Conservation (phyloP, 2,113 vertebrate genomes). For the Bubo blakistoni region DNA sequence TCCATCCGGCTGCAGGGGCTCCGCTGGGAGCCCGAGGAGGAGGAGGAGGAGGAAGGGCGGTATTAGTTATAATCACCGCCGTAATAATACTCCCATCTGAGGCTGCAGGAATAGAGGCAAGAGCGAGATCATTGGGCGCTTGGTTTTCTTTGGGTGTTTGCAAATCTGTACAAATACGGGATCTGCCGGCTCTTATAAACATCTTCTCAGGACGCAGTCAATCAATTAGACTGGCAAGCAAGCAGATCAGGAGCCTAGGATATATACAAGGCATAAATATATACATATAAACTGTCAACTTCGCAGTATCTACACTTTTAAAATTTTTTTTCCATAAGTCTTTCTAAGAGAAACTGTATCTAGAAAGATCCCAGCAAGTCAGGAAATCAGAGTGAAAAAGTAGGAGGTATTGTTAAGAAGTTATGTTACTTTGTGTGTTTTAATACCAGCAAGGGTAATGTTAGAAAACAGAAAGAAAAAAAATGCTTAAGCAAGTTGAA, state of each 20-base stretch:
- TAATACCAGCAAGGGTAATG: neutral
- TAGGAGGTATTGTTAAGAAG: neutral
- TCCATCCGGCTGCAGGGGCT: neutral
- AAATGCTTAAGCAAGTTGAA: neutral
- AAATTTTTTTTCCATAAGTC: neutral
- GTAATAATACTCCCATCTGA: rapidly evolving
- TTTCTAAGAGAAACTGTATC: neutral
- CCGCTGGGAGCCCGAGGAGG: neutral
- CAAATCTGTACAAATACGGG: neutral
- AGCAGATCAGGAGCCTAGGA: neutral
- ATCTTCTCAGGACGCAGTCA: neutral
- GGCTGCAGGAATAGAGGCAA: neutral
- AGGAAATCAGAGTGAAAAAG: neutral
- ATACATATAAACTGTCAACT: neutral
- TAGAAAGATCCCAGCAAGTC: neutral
- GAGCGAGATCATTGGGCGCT: neutral
- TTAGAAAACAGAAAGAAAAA: neutral
- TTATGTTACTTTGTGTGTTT: neutral
- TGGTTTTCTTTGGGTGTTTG: neutral
- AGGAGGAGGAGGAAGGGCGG: neutral
- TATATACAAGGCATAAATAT: slow-evolving; percentile 10
- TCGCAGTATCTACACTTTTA: neutral
- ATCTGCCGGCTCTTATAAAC: neutral
- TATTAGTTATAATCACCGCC: neutral
- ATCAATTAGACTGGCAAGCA: neutral